Base-by-base conservation (phyloP, 2,113 vertebrate genomes). In the Microcebus murinus region DNA sequence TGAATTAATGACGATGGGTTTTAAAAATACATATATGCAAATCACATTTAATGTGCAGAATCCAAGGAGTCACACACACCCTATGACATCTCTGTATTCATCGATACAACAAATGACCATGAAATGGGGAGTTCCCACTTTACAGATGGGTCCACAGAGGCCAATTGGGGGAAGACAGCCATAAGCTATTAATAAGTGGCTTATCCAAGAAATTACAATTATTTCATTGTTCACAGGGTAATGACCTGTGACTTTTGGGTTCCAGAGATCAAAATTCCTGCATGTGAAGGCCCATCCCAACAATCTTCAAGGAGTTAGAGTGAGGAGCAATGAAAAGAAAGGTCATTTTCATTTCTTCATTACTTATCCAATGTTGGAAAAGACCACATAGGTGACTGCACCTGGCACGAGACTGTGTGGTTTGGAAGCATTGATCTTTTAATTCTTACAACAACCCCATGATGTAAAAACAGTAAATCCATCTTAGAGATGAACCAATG, bases 21-120 rank as follows among this genome's bases (percentile, higher is more conserved):
- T 97, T 94, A 18, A 76, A 94, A 96, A 95, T 52, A 71, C 50
- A 79, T 52, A 57, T 15, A 87, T 86, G 59, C 88, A 94, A 95
- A 97, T 89, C 23, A 91, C 27, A 88, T 29, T 89, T 80, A 83
- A 84, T 70, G 9, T 34, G 68, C 83, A 34, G 45, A 68, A 59
- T 21, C 50, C 34, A 70, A 82, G n/a, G 25, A 70, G 27, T 77
- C 61, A 36, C 20, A 92, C 31, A 59, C 15, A 91, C 34, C 18
- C 31, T 55, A 29, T 6, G 10, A 63, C 15, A 42, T 7, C 42
- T 57, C 79, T 59, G 31, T 18, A 63, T 27, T 0, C 15, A 55
- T 27, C 0, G 0, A 2, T 25, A 61, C 23, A 48, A 84, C 39
- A 57, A 65, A 80, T 42, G 31, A 57, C 6, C 15, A 2, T 6